These are phyloP conservation scores for Cathartes aura DNA, from an alignment of 2,113 vertebrate species.

Conservation along the genomic window DNA sequence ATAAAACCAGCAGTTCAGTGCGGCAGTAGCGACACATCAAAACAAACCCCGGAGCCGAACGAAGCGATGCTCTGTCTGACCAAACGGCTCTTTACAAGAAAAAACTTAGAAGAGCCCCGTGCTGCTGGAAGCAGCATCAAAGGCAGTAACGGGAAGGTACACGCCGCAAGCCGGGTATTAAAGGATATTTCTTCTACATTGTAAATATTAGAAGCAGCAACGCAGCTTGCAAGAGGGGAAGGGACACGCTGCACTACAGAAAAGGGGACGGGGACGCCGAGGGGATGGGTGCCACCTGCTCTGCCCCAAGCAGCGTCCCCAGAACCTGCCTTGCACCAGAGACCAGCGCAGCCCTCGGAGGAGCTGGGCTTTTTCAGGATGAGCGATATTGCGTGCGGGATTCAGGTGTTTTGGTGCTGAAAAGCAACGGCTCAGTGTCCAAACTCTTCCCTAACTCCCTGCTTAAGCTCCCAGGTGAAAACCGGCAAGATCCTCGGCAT, in stretches of 20 bases:
- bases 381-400: accelerated
- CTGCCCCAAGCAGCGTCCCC: background rate
- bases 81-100: background rate
- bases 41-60: background rate
- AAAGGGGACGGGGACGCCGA: background rate
- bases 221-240: background rate
- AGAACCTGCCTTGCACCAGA: background rate
- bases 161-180: background rate
- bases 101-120: background rate
- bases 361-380: background rate
- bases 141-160: background rate
- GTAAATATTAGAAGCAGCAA: background rate
- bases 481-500: background rate
- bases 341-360: background rate
- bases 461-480: background rate
- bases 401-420: background rate
- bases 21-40: background rate
- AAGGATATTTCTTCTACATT: background rate
- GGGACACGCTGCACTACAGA: background rate
- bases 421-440: background rate
- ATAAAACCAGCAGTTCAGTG: background rate
- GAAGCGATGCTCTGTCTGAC: background rate
- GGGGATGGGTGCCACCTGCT: background rate
- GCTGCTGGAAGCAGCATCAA: background rate
- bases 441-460: too few species aligned